These are phyloP conservation scores for Trematomus loennbergii DNA, from an alignment of 2,113 vertebrate genomes.

Conservation along the genomic window DNA sequence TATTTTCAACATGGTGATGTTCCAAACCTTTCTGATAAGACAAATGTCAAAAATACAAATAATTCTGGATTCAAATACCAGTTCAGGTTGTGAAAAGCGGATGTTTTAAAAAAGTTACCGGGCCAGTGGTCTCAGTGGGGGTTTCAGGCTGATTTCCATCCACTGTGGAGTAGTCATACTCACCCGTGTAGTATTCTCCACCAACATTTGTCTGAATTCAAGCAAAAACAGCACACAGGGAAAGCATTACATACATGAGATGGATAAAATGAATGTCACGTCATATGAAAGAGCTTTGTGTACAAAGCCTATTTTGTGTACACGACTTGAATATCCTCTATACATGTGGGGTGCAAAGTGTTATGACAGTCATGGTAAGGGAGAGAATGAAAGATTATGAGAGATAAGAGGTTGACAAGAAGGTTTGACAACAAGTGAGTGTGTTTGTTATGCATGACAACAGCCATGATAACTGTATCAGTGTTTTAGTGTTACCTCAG, in stretches of 20 bases:
- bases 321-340: background rate
- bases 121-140: conserved; percentile 82
- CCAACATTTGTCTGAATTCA: conserved; percentile 85
- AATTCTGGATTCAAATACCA: background rate
- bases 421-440: background rate
- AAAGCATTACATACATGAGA: background rate
- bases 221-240: background rate
- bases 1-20: background rate
- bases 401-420: background rate
- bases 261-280: background rate
- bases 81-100: background rate
- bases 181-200: conserved; percentile 85
- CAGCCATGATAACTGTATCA: conserved; percentile 21
- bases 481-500: conserved; percentile 87
- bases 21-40: background rate
- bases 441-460: conserved; percentile 12
- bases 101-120: conserved; percentile 81
- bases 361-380: background rate
- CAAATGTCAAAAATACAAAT: background rate
- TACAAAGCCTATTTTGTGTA: background rate
- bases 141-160: conserved; percentile 86
- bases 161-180: conserved; percentile 86
- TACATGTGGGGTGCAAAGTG: background rate
- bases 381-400: background rate
- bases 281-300: background rate